A percentile compares a stretch with the other conserved stretches of the same genome.
These are phyloP conservation scores for Gallinago media DNA, from an alignment of 2,113 vertebrate species.

Conservation along the genomic window DNA sequence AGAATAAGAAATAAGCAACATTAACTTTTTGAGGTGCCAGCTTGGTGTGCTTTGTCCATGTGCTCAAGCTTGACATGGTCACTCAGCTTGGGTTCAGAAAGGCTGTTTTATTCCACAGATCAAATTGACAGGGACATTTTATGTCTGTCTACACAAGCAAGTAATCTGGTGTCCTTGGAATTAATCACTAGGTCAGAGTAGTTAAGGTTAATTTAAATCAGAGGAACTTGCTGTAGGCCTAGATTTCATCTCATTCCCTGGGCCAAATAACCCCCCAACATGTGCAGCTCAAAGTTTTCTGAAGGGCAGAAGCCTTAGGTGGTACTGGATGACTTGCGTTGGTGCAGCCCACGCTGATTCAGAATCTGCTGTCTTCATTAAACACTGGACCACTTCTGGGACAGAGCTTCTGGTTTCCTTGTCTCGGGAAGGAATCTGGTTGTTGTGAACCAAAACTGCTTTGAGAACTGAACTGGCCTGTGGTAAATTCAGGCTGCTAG, in stretches of 20 bases:
- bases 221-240: neutral
- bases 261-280: neutral
- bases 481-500: neutral
- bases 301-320: neutral
- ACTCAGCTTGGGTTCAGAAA: neutral
- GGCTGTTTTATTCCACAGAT: neutral
- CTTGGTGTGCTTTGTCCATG: neutral
- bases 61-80: neutral
- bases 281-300: neutral
- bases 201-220: neutral
- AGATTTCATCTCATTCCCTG: neutral
- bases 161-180: neutral
- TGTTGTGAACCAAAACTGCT: neutral
- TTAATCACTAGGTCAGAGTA: neutral
- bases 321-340: neutral
- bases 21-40: neutral
- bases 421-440: neutral
- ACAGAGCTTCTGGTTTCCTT: neutral
- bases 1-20: neutral
- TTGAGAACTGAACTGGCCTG: neutral
- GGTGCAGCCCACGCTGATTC: neutral
- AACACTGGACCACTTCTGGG: neutral
- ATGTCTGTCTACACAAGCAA: neutral
- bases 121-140: neutral
- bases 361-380: neutral